Evolutionary conservation across 2,888 invertebrate species (phyloP), one percentile per base, ranked within the genome.

Genomic region (Drosophila gaucha): DNA sequence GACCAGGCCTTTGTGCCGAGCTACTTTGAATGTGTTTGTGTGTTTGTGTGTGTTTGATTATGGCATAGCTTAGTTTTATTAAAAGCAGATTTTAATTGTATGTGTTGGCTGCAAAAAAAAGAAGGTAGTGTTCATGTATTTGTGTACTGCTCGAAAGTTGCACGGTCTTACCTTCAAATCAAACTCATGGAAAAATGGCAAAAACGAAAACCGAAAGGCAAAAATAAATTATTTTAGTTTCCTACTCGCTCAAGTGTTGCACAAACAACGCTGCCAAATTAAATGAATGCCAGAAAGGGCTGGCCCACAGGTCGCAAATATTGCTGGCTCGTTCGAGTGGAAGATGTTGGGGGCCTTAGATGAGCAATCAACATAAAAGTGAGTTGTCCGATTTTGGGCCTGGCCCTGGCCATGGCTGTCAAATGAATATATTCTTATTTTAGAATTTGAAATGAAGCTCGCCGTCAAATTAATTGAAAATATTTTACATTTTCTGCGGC

Each of bases 151-250:
- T 82, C 66, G 68, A 67, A 78, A 80, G 78, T 83, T 57, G 8
- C 72, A 54, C 68, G 78, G 78, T 73, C 75, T 75, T 66, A 20
- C 30, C 41, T 39, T 16, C 35, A 9, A 84, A 88, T 88, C 84
- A 87, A 85, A 78, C 83, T 89, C 83, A 89, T 89, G 88, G 86
- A 89, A 89, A 89, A 86, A n/a, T n/a, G n/a, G n/a, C 88, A 89
- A 89, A 88, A 89, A 82, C 88, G 88, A 85, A 80, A 73, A 57
- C 71, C 75, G 75, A 75, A 82, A 70, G 70, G 69, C 62, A 78
- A 80, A 63, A 67, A 78, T 46, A 86, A 86, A 80, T 80, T 76
- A 84, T 89, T 82, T 89, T 88, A 89, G 82, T 89, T 89, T 84
- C 22, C 59, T 55, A 55, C 64, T 67, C 58, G 49, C 64, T 85